These are phyloP conservation scores for Antheraea pernyi DNA, from an alignment of 1,140 invertebrate genomes.

Conservation along the genomic window DNA sequence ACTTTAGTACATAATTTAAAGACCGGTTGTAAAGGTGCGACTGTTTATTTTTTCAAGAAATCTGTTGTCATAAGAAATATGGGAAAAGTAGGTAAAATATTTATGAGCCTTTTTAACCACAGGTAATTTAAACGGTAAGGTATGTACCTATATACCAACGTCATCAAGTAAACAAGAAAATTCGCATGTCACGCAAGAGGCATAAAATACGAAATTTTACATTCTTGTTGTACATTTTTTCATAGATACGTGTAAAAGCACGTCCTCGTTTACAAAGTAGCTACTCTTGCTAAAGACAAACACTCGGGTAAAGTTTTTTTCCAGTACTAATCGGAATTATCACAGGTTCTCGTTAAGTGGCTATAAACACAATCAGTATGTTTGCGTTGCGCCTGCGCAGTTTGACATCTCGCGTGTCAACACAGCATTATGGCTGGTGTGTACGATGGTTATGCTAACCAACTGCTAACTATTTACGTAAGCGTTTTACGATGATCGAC, in stretches of 20 bases:
- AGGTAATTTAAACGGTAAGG: not conserved
- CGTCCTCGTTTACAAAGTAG: conserved; percentile 61
- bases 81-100: not conserved
- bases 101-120: not conserved
- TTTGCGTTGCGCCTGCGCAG: conserved; percentile 69
- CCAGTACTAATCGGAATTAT: conserved; percentile 73
- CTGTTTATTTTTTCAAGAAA: not conserved
- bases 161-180: not conserved
- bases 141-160: not conserved
- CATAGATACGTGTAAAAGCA: conserved; percentile 3
- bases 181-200: not conserved
- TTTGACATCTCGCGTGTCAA: conserved; percentile 61
- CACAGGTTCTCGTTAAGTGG: conserved; percentile 70
- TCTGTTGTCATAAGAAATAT: not conserved
- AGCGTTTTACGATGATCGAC: conserved; percentile 40
- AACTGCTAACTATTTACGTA: conserved; percentile 64
- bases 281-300: conserved; percentile 69
- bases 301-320: conserved; percentile 59
- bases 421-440: conserved; percentile 54
- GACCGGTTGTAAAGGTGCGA: not conserved
- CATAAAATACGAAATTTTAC: not conserved
- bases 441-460: conserved; percentile 61
- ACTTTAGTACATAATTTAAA: no score
- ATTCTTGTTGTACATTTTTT: not conserved
- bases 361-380: conserved; percentile 74